Percentiles rank a stretch among this genome's conserved stretches.
Conservation (phyloP, 2,888 invertebrate genomes). For the Pollenia griseotomentosa region DNA sequence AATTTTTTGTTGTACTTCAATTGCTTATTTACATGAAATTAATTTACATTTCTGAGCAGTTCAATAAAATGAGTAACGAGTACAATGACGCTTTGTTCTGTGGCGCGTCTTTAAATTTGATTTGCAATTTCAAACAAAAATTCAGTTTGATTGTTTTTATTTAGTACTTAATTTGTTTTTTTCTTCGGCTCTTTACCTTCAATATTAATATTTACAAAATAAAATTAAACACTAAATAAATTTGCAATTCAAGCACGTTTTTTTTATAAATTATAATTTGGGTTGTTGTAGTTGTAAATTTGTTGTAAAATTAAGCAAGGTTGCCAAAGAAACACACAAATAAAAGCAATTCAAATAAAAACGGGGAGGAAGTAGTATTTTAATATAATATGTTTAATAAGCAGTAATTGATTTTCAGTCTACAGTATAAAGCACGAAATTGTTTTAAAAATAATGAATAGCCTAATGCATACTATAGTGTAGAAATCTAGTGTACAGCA, state of each 20-base stretch:
- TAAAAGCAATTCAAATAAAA: neutral
- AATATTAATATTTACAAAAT: slow-evolving; percentile 44
- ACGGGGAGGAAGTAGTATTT: no score
- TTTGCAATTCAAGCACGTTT: slow-evolving; percentile 71
- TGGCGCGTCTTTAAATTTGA: slow-evolving; percentile 45
- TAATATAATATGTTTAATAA: no score
- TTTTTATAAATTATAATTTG: slow-evolving; percentile 43
- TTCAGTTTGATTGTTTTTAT: slow-evolving; percentile 19
- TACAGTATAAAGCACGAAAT: no score
- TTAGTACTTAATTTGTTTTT: slow-evolving; percentile 11
- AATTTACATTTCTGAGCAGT: slow-evolving; percentile 21
- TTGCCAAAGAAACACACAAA: neutral
- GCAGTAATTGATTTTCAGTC: no score
- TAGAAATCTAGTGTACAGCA: no score
- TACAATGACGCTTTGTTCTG: slow-evolving; percentile 18
- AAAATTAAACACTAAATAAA: slow-evolving; percentile 23
- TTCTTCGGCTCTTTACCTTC: slow-evolving; percentile 58
- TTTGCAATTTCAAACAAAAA: slow-evolving; percentile 55
- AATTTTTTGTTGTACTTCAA: neutral
- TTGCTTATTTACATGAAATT: slow-evolving; percentile 52
- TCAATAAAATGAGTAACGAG: slow-evolving; percentile 20
- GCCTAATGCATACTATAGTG: no score
- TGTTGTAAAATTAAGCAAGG: slow-evolving; percentile 38
- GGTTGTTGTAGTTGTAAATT: slow-evolving; percentile 15
- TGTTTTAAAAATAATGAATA: no score